Evolutionary conservation across 2,113 vertebrate genomes (phyloP).

Genomic region (Saguinus midas): DNA sequence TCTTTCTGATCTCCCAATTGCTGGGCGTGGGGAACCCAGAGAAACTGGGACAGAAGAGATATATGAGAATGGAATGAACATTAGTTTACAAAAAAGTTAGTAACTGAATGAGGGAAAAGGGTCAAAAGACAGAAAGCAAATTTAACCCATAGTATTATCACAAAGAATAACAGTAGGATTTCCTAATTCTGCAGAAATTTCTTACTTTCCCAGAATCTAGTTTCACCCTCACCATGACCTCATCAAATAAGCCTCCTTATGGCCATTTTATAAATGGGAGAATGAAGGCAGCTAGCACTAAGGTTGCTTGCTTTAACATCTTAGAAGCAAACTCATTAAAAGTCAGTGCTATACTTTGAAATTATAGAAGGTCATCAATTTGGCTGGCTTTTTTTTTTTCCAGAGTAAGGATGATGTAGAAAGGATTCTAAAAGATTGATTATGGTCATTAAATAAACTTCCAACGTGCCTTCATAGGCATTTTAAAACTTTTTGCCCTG

Average conservation of each 20-base stretch:
- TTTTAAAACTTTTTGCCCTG: background rate
- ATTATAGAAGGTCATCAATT: background rate
- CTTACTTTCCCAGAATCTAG: slow-evolving; percentile 12
- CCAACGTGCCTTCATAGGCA: background rate
- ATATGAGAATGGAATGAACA: slow-evolving; percentile 70
- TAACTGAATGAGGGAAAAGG: slow-evolving; percentile 39
- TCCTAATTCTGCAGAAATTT: background rate
- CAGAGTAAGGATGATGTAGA: background rate
- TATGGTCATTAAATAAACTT: slow-evolving; percentile 20
- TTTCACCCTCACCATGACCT: background rate
- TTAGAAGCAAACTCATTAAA: slow-evolving; percentile 18
- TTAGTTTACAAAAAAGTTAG: slow-evolving; percentile 78
- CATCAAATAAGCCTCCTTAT: background rate
- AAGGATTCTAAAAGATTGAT: background rate
- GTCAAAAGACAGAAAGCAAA: slow-evolving; percentile 49
- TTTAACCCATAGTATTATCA: slow-evolving; percentile 41
- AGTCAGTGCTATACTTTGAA: background rate
- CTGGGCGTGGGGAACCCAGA: slow-evolving; percentile 71
- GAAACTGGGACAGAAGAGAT: slow-evolving; percentile 80
- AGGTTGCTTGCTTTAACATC: background rate
- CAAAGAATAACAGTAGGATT: background rate
- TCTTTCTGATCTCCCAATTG: slow-evolving; percentile 80
- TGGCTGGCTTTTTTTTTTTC: background rate
- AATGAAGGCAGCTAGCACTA: background rate
- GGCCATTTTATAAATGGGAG: background rate